phyloP scores from a whole-genome alignment of 1,140 invertebrate species.

The Papilio glaucus region DNA sequence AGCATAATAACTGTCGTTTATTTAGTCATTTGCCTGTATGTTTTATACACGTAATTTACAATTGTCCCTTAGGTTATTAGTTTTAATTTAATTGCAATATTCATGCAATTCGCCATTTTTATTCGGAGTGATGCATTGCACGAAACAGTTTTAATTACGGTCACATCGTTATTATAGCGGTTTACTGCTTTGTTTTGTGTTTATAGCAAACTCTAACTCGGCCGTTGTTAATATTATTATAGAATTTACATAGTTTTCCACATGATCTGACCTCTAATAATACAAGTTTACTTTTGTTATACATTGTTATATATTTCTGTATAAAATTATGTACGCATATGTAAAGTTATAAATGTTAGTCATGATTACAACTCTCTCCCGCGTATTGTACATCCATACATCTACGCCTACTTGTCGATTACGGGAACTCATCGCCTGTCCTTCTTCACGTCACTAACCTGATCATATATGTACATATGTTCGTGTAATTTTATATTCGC shows the following conservation, averaged over 20 bases:
- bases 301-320: too few species aligned
- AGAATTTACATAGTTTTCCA: background rate
- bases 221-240: background rate
- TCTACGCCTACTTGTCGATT: too few species aligned
- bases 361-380: too few species aligned
- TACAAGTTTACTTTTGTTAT: too few species aligned
- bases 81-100: constrained; percentile 15
- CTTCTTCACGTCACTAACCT: too few species aligned
- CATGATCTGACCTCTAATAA: too few species aligned
- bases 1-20: too few species aligned
- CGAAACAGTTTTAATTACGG: constrained; percentile 13
- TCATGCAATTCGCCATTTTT: constrained; percentile 21
- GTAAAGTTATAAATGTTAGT: too few species aligned
- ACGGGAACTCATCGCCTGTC: constrained; percentile 6
- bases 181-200: constrained; percentile 8
- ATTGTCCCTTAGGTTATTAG: background rate
- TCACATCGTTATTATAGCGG: constrained; percentile 8
- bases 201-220: background rate
- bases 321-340: too few species aligned
- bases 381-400: too few species aligned
- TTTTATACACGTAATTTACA: background rate
- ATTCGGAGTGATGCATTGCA: constrained; percentile 18
- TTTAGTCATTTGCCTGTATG: background rate
- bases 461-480: too few species aligned
- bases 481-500: background rate